phyloP scores from a whole-genome alignment of 2,113 vertebrate species.

The Gallinago jamesoni region DNA sequence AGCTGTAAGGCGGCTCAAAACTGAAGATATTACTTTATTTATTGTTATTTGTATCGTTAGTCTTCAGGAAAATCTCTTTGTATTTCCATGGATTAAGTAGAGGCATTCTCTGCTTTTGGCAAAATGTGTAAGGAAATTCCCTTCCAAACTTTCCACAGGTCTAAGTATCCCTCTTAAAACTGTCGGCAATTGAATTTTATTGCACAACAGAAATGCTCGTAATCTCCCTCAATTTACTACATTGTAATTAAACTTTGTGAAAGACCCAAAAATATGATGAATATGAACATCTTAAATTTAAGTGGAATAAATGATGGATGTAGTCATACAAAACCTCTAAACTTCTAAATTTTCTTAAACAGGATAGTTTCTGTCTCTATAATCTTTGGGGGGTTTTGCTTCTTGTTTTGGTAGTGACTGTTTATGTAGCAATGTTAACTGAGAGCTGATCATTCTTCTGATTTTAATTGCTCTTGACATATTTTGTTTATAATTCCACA shows the following conservation, averaged over 20 bases:
- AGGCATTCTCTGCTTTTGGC: background rate
- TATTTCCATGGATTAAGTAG: background rate
- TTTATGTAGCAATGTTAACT: constrained; percentile 4
- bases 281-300: background rate
- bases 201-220: background rate
- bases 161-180: background rate
- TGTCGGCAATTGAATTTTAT: background rate
- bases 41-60: background rate
- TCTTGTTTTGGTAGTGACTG: constrained; percentile 34
- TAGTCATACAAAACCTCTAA: background rate
- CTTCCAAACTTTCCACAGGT: background rate
- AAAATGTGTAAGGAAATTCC: background rate
- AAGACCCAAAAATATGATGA: background rate
- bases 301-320: background rate
- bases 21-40: background rate
- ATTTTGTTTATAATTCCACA: constrained; percentile 60
- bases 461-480: constrained; percentile 60
- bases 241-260: background rate
- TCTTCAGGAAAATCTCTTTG: background rate
- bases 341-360: background rate
- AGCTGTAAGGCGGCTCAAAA: background rate
- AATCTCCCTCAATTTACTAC: background rate
- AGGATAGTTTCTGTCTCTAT: background rate
- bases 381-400: background rate
- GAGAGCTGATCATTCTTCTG: constrained; percentile 37